Evolutionary conservation across 2,888 invertebrate species (phyloP).

Genomic region (Phragmatobia fuliginosa): DNA sequence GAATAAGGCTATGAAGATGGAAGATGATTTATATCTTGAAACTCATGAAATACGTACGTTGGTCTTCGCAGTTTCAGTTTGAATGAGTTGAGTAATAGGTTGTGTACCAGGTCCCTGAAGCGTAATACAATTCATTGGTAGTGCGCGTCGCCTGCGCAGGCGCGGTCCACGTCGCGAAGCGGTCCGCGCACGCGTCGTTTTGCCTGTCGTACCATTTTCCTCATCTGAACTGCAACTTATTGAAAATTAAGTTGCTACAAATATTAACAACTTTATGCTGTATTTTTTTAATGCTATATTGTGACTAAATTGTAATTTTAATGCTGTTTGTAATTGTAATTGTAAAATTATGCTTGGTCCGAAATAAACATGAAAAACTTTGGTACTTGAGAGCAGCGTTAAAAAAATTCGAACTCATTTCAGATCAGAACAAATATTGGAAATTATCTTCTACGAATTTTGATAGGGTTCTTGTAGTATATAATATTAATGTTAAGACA

Average conservation of each 20-base stretch:
- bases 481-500: background rate
- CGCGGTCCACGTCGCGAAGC: conserved; percentile 54
- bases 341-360: no score
- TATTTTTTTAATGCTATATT: background rate
- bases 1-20: no score
- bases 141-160: conserved; percentile 64
- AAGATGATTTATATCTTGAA: no score
- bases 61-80: conserved; percentile 10
- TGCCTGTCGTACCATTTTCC: conserved; percentile 41
- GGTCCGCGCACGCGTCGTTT: conserved; percentile 19
- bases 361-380: no score
- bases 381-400: background rate
- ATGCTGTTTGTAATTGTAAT: background rate
- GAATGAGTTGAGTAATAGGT: background rate
- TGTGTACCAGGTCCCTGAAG: conserved; percentile 51
- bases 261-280: background rate
- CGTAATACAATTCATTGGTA: conserved; percentile 76
- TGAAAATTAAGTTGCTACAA: background rate
- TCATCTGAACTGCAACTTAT: conserved; percentile 71
- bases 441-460: background rate
- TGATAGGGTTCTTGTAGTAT: background rate
- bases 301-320: background rate
- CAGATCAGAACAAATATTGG: background rate
- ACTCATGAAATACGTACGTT: conserved; percentile 11
- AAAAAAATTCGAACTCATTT: no score